These are phyloP conservation scores for Gastrophryne carolinensis DNA, from an alignment of 2,797 vertebrate species.

Conservation along the genomic window DNA sequence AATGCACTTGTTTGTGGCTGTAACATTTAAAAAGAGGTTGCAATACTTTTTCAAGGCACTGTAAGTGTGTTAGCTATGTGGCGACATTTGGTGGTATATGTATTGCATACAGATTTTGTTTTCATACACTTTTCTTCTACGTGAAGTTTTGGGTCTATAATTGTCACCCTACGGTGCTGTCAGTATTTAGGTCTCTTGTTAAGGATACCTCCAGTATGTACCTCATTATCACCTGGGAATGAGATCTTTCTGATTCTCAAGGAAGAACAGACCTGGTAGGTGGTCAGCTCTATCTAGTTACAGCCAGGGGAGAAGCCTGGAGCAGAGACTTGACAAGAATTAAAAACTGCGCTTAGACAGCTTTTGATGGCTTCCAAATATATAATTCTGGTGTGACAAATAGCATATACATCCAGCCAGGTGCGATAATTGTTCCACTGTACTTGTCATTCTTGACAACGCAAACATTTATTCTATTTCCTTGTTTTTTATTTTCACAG, in stretches of 20 bases:
- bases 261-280: neutral
- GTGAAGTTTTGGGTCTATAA: no score
- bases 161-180: neutral
- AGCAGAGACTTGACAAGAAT: neutral
- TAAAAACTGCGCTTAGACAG: neutral
- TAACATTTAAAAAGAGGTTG: no score
- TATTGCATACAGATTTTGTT: no score
- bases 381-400: constrained; percentile 19
- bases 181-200: neutral
- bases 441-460: neutral
- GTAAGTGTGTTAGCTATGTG: no score
- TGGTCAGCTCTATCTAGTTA: neutral
- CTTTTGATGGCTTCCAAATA: constrained; percentile 4
- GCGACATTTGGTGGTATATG: no score
- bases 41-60: no score
- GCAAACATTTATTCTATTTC: constrained; percentile 1
- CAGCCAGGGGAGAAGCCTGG: neutral
- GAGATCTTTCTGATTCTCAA: neutral
- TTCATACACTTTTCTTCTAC: no score
- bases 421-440: constrained; percentile 22
- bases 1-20: no score
- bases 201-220: neutral
- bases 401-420: constrained; percentile 16
- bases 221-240: neutral
- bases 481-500: constrained; percentile 7